Base-by-base conservation (phyloP, 1,140 invertebrate species). In the Temnothorax nylanderi region DNA sequence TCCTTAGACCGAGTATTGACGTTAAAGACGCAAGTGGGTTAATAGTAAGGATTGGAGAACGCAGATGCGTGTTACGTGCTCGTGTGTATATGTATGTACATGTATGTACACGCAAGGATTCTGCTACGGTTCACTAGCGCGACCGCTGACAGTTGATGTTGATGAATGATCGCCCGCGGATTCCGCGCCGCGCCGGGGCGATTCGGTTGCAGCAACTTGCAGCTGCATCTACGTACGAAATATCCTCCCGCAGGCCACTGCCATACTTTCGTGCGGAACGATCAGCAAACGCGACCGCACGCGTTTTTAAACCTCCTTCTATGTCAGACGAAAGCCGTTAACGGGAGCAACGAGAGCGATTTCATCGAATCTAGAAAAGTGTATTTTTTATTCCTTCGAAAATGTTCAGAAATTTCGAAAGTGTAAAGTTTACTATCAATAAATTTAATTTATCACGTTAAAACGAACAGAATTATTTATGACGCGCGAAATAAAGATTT, bases 301-400 rank as follows among this genome's bases (percentile, higher is more conserved):
- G 26, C 47, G 37, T 88, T 89, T 87, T 89, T 80, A 85, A 75
- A 21, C 62, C 86, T 64, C 86, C 21, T 85, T 86, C 32, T 84
- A 54, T 0, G 11, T 56, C 75, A 85, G 69, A 41, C 3, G 32
- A 4, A 11, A 65, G 8, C 16, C 37, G 69, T 89, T 92, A 92
- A 93, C 92, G 93, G 89, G 94, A 94, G 92, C 93, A 92, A 88
- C 56, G 18, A 75, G 47, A 62, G 64, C 64, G 89, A 86, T 90
- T 85, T 82, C 81, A 47, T 51, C 56, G 71, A 90, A 90, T 77
- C 75, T 84, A 78, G 47, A 64, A 90, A 82, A 82, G 26, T 51
- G 6, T 21, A 67, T 44, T 65, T 65, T 44, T 62, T 62, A 34
- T 44, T 8, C 58, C 2, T 60, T n/a, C 26, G 32, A 34, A 18